These are phyloP conservation scores for Epirrita christyi DNA, from an alignment of 2,888 invertebrate species.

Conservation along the genomic window DNA sequence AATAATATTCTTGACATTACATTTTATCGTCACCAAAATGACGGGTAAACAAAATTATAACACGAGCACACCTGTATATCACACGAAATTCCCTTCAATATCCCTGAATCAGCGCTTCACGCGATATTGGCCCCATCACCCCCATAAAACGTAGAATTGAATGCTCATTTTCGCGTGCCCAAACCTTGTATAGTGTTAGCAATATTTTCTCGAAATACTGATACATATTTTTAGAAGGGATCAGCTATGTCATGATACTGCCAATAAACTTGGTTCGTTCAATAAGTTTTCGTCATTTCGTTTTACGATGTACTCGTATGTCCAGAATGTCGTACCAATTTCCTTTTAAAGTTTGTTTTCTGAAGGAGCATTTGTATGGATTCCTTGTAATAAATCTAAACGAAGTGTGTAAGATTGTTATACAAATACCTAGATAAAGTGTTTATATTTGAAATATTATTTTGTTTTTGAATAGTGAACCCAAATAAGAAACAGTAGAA, in stretches of 20 bases:
- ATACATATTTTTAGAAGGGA: conserved; percentile 80
- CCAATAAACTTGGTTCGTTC: conserved; percentile 73
- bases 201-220: conserved; percentile 70
- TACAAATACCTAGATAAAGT: too few species aligned
- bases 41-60: conserved; percentile 55
- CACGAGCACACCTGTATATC: conserved; percentile 61
- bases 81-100: conserved; percentile 57
- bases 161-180: conserved; percentile 62
- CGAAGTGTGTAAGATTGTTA: background rate
- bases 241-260: conserved; percentile 75
- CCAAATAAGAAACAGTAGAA: too few species aligned
- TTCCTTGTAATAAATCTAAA: background rate
- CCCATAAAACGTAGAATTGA: conserved; percentile 56
- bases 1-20: conserved; percentile 20
- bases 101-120: conserved; percentile 58
- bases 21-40: conserved; percentile 45
- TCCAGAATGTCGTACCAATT: conserved; percentile 57
- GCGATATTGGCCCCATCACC: conserved; percentile 55
- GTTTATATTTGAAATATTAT: too few species aligned
- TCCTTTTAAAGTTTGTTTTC: conserved; percentile 32
- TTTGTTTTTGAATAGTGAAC: too few species aligned
- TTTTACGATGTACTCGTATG: conserved; percentile 66
- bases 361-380: background rate
- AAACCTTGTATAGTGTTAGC: conserved; percentile 46
- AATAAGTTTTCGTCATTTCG: conserved; percentile 73